Conservation (phyloP, 30 jellyfish, hydroid and myxozoan species). For the Aurelia sp. region DNA sequence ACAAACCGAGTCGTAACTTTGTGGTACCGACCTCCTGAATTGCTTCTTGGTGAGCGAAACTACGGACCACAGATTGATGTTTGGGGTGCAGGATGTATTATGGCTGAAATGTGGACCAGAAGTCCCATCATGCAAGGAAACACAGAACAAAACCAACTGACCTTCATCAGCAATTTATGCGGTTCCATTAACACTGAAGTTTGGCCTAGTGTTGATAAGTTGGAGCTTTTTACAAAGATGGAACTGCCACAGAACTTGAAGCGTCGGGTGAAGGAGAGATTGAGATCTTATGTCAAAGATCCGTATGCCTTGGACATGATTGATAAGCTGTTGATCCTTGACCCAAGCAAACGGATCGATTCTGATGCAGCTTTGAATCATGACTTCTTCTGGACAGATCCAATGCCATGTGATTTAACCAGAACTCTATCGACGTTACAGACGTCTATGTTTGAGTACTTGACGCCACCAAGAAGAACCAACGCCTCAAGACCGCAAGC, state of each 20-base stretch:
- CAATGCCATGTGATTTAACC: constrained; percentile 96
- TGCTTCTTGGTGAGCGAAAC: constrained; percentile 96
- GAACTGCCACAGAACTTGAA: constrained; percentile 80
- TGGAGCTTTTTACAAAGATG: constrained; percentile 83
- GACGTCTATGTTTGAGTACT: constrained; percentile 94
- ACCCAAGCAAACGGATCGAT: constrained; percentile 93
- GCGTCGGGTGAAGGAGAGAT: constrained; percentile 92
- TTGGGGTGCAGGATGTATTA: constrained; percentile 99
- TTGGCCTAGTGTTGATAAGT: constrained; percentile 97
- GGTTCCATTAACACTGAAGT: constrained; percentile 89
- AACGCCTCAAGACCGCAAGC: constrained; percentile 77
- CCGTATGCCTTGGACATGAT: constrained; percentile 93
- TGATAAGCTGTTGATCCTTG: constrained; percentile 87
- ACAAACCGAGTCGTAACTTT: constrained; percentile 97
- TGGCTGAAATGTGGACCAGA: constrained; percentile 99
- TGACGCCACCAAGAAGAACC: constrained; percentile 90
- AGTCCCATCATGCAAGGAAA: constrained; percentile 98
- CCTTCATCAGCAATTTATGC: constrained; percentile 85
- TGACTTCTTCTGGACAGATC: constrained; percentile 99
- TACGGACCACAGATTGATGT: constrained; percentile 98
- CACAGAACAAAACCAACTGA: constrained; percentile 91
- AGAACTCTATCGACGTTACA: constrained; percentile 84
- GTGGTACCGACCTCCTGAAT: constrained; percentile 99
- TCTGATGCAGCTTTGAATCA: constrained; percentile 98
- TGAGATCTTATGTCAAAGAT: constrained; percentile 81